A percentile compares a stretch with the other conserved stretches of the same genome.
phyloP scores from a whole-genome alignment of 2,888 invertebrate species.

The Anodontia alba region DNA sequence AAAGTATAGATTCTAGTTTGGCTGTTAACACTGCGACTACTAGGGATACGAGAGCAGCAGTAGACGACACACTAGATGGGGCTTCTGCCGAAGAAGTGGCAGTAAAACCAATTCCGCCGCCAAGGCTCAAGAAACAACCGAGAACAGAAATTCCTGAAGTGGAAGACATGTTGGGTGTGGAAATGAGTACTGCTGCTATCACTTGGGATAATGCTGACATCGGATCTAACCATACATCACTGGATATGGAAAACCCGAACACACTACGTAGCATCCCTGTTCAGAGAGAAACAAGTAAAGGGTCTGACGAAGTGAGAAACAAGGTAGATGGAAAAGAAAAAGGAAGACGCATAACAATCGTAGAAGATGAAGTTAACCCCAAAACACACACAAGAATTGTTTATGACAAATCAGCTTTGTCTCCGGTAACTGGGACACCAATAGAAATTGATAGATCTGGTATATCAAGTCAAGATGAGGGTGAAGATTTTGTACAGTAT shows the following conservation, averaged over 20 bases:
- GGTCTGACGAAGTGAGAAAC: neutral
- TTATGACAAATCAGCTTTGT: constrained; percentile 25
- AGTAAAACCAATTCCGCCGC: neutral
- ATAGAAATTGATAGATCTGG: constrained; percentile 43
- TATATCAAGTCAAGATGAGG: constrained; percentile 35
- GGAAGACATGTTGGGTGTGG: neutral
- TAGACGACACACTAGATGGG: neutral
- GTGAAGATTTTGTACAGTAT: constrained; percentile 57
- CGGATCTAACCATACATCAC: neutral
- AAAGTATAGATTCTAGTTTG: neutral
- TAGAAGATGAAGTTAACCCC: neutral
- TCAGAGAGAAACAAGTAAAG: neutral
- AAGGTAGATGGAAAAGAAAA: neutral
- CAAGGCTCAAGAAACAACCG: neutral
- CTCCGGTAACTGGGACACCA: constrained; percentile 44
- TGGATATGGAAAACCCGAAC: neutral
- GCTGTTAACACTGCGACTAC: neutral
- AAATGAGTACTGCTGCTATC: neutral
- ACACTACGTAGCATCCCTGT: neutral
- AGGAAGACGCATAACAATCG: neutral
- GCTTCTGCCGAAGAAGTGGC: neutral
- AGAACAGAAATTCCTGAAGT: neutral
- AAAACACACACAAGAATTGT: neutral
- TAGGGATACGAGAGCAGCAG: neutral
- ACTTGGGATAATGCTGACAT: neutral